Evolutionary conservation across 1,140 invertebrate genomes (phyloP).

Genomic region (Drosophila punjabiensis): DNA sequence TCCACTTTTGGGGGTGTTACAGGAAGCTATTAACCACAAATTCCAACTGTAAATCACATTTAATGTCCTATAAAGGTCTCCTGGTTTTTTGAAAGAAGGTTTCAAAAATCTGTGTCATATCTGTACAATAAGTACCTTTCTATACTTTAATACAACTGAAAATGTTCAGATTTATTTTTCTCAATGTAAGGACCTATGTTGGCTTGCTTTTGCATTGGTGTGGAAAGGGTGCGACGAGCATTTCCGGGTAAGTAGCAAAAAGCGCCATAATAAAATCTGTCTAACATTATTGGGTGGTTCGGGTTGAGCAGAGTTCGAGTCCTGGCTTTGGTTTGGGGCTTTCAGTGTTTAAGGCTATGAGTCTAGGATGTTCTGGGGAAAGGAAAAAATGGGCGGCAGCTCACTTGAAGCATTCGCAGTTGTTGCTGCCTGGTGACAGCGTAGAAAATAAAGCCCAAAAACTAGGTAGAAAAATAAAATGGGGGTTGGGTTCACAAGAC

Average conservation of each 20-base stretch:
- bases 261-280: slow-evolving; percentile 73
- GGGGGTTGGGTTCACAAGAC: slow-evolving; percentile 22
- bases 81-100: neutral
- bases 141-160: neutral
- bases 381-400: slow-evolving; percentile 3
- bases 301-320: slow-evolving; percentile 7
- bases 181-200: neutral
- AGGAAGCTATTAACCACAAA: neutral
- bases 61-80: neutral
- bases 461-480: slow-evolving; percentile 9
- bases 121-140: neutral
- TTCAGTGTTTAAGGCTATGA: neutral
- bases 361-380: slow-evolving; percentile 4
- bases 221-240: slow-evolving; percentile 56
- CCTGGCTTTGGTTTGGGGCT: slow-evolving; percentile 18
- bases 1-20: neutral
- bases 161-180: neutral
- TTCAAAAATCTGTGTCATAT: neutral
- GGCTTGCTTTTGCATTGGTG: slow-evolving; percentile 15
- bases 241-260: slow-evolving; percentile 76
- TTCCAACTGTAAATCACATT: neutral
- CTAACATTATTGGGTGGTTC: slow-evolving; percentile 51
- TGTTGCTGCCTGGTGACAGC: slow-evolving; percentile 27
- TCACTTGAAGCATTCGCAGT: slow-evolving; percentile 38
- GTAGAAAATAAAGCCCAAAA: slow-evolving; percentile 13